Base-by-base conservation (phyloP, 2,797 vertebrate genomes). In the Tenualosa ilisha region DNA sequence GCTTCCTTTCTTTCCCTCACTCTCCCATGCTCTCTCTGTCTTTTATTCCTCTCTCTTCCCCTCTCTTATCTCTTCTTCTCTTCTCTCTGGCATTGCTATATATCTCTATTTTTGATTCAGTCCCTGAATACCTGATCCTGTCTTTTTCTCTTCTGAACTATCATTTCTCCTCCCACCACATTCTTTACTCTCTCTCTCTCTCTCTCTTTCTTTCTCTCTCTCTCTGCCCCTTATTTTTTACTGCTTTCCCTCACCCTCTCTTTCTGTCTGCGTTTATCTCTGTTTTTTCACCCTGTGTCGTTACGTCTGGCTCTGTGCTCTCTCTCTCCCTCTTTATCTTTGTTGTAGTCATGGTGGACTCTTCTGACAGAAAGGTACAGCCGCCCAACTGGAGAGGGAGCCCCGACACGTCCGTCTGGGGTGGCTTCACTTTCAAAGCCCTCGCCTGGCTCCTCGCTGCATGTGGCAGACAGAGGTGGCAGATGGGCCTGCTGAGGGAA, bases 81-180 rank as follows among this genome's bases (percentile, higher is more conserved):
- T 63, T 68, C 79, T 82, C 79, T 8, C 24, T 31, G 40, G 15
- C 59, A 22, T 56, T 56, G 3, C 17, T 56, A 49, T 72, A n/a
- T 84, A 43, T 84, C 20, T 68, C 22, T 68, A 24, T 84, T 50
- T 84, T 24, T 65, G 40, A 65, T 65, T 84, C 13, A 43, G 11
- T 50, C 61, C 8, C 22, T 84, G 20, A 53, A 17, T 84, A 24
- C 79, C 53, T 84, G 49, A 50, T 15, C 37, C 40, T 49, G 31
- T 46, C 37, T 85, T 53, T 82, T 22, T 81, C 50, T 79, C 20
- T 40, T 20, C 63, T 40, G 49, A 17, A 51, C 63, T n/a, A n/a
- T n/a, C 22, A 51, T 51, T 84, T 75, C 65, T n/a, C 26, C 49
- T 20, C 7, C 59, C 13, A 50, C 22, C 22, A 15, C 53, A 22